phyloP scores from a whole-genome alignment of 30 jellyfish, hydroid and myxozoan genomes.

The Calvadosia cruxmelitensis region DNA sequence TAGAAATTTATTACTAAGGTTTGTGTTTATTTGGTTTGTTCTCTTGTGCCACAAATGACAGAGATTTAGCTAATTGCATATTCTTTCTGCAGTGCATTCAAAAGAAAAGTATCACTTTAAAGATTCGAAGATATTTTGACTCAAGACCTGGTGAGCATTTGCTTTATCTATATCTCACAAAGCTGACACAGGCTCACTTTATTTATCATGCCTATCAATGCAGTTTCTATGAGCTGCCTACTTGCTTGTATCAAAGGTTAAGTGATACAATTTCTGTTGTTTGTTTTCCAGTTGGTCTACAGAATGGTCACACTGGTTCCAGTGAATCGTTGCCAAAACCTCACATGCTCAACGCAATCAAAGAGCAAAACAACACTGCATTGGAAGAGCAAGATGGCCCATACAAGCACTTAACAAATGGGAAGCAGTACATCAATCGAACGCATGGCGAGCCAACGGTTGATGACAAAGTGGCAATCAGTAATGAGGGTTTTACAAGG shows the following conservation, averaged over 20 bases:
- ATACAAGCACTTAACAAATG: background rate
- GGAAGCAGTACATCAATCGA: constrained; percentile 6
- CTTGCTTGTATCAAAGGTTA: background rate
- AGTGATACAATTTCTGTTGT: background rate
- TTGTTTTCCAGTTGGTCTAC: background rate
- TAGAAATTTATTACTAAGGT: too few species aligned
- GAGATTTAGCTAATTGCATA: too few species aligned
- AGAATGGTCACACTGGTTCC: background rate
- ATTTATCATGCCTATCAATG: background rate
- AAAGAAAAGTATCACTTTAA: constrained; percentile 46
- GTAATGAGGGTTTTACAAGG: constrained; percentile 37
- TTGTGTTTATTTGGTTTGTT: background rate
- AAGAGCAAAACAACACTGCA: background rate
- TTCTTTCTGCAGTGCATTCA: constrained; percentile 35
- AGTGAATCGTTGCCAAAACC: background rate
- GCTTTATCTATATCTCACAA: background rate
- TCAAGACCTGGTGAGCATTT: background rate
- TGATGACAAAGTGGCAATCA: background rate
- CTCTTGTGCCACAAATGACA: too few species aligned
- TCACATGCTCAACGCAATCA: background rate
- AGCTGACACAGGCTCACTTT: too few species aligned
- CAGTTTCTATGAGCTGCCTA: background rate
- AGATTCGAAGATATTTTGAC: constrained; percentile 47
- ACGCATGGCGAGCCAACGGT: constrained; percentile 24
- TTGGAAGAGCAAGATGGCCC: background rate